Conservation (phyloP, 1,140 invertebrate species). For the Colletes latitarsis region DNA sequence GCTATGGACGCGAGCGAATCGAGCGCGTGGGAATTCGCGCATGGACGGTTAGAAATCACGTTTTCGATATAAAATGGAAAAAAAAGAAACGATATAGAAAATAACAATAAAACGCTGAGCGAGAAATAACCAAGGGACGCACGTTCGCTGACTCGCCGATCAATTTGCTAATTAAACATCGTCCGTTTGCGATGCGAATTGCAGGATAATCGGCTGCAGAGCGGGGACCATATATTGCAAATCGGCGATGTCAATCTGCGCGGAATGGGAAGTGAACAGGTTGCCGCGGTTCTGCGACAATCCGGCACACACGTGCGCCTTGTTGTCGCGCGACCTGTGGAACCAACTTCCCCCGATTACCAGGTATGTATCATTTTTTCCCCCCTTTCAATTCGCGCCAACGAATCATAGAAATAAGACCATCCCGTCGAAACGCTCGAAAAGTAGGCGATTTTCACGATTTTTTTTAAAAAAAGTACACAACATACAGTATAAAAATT, state of each 20-base stretch:
- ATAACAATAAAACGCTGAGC: background rate
- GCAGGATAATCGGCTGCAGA: slow-evolving; percentile 93
- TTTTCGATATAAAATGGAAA: no score
- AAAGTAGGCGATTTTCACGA: no score
- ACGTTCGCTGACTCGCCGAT: slow-evolving; percentile 1
- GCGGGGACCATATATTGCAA: slow-evolving; percentile 98
- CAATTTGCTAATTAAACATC: slow-evolving; percentile 42
- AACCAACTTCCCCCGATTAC: slow-evolving; percentile 87
- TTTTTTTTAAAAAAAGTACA: no score
- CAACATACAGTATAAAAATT: no score
- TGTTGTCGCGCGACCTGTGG: slow-evolving; percentile 94
- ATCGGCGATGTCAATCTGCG: slow-evolving; percentile 96
- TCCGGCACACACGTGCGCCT: slow-evolving; percentile 95
- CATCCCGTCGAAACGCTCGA: no score
- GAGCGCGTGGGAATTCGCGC: background rate
- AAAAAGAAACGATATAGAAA: background rate
- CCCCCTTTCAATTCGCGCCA: background rate
- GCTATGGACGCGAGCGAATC: background rate
- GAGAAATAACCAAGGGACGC: slow-evolving; percentile 11
- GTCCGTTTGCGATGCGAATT: slow-evolving; percentile 31
- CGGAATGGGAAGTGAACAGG: slow-evolving; percentile 98
- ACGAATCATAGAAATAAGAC: no score
- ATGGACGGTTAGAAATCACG: background rate
- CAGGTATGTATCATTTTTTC: slow-evolving; percentile 65
- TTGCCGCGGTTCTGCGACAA: slow-evolving; percentile 96